Base-by-base conservation (phyloP, 2,888 invertebrate genomes). In the Lycia hirtaria region DNA sequence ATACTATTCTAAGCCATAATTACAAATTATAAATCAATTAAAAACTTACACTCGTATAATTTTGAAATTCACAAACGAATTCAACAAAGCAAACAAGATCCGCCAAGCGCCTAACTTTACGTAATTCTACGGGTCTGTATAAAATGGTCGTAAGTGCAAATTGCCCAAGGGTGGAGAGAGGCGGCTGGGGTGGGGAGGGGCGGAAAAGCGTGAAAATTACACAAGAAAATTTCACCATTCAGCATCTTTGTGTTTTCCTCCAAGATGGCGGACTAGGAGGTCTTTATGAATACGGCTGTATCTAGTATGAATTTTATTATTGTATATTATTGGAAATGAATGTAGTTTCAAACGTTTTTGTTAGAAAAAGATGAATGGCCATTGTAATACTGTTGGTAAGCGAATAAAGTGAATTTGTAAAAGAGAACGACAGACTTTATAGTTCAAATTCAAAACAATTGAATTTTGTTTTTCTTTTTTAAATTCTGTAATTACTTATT, bases 191-290 rank as follows among this genome's bases (percentile, higher is more conserved):
- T 67, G 64, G 62, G 59, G 55, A 73, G 69, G 80, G 79, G 80
- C 72, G 85, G 85, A 86, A 85, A 85, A 87, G 85, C 86, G 88
- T 82, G 90, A 91, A 91, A 91, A 91, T 92, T 91, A 91, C 87
- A 89, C 87, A 88, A 91, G 91, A 91, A 92, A 92, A 89, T 91
- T 91, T 88, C 87, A 69, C 86, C 83, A 87, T 88, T 89, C 90
- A 88, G 84, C 89, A 91, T 91, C 90, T 91, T 92, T 91, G 91
- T 90, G 84, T 88, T 88, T 88, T 89, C 85, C 85, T 84, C 78
- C 88, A 91, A 91, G 91, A 91, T 90, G 91, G 91, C 89, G 91
- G 72, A 64, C 61, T 64, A 56, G 52, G 62, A 69, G 54, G 56
- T 51, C 43, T 38, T 10, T 53, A 49, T 30, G 49, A 24, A 73